Evolutionary conservation across 2,888 invertebrate species (phyloP), one percentile per base, ranked within the genome.

Genomic region (Anticlea derivata): DNA sequence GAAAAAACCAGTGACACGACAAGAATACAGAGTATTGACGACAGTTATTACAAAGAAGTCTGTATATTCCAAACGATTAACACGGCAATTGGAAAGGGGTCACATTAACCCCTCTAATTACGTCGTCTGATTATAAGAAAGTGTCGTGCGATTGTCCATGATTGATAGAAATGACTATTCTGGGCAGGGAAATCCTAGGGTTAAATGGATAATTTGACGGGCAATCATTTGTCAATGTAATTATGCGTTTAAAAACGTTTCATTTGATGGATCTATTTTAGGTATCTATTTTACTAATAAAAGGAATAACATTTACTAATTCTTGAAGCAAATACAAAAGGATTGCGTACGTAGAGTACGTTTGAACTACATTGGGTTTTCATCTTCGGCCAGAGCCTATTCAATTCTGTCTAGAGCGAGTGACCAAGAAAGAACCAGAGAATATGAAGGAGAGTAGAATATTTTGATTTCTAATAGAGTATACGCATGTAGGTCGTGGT

Each of bases 81-180:
- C 47, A 37, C 37, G 46, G 51, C 56, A 43, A 44, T 43, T 31
- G 54, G 30, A 47, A 46, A 40, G 39, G 52, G 49, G 48, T 40
- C 46, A 24, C 11, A 46, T 20, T 10, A 35, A n/a, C 27, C 54
- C 45, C 46, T 55, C 27, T 55, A 55, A 55, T 55, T 50, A 50
- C 13, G 56, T 47, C 12, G 30, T 38, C 27, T 52, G 55, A 61
- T 58, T 52, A 56, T 52, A 61, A 58, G 58, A 56, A 57, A 55
- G 58, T 58, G 59, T 57, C 55, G 50, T 59, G 35, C 45, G 37
- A 43, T 50, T 35, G 31, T 56, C 38, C 44, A 30, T 37, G 35
- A 50, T 40, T 38, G 49, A 51, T 50, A 49, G 43, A 50, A 50
- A 50, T 50, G 22, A 37, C 34, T 54, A 58, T 55, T 56, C 55